Evolutionary conservation across 2,113 vertebrate species (phyloP).

Genomic region (Platichthys stellatus): DNA sequence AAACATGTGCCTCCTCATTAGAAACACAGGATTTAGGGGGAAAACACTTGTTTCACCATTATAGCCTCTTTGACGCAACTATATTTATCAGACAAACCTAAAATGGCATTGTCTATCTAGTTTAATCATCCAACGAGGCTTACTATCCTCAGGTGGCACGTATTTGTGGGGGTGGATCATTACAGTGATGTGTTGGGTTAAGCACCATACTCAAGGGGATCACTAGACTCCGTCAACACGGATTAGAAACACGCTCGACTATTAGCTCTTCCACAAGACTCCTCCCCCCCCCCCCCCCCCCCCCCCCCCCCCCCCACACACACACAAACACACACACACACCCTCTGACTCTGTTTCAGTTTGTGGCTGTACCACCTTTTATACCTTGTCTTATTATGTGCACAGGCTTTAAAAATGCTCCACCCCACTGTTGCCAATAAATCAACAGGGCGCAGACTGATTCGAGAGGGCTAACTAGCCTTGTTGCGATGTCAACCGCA

Average conservation of each 20-base stretch:
- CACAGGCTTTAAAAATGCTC: slow-evolving; percentile 40
- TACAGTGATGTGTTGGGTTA: slow-evolving; percentile 67
- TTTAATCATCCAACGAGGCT: slow-evolving; percentile 66
- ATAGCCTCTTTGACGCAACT: slow-evolving; percentile 12
- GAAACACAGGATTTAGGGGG: slow-evolving; percentile 8
- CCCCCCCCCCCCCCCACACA: background rate
- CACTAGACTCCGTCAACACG: slow-evolving; percentile 60
- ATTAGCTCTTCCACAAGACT: slow-evolving; percentile 44
- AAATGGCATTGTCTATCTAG: slow-evolving; percentile 44
- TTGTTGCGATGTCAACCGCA: slow-evolving; percentile 67
- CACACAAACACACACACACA: slow-evolving; percentile 6
- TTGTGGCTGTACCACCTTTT: slow-evolving; percentile 24
- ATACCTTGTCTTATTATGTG: slow-evolving; percentile 38
- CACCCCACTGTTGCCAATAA: slow-evolving; percentile 48
- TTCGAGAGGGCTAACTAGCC: slow-evolving; percentile 46
- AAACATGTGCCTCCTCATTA: background rate
- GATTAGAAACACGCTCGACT: slow-evolving; percentile 71
- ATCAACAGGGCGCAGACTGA: slow-evolving; percentile 50
- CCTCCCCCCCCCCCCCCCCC: background rate
- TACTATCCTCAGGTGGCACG: slow-evolving; percentile 60
- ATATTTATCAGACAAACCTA: slow-evolving; percentile 42
- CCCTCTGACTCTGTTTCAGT: slow-evolving; percentile 4
- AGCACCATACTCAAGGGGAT: slow-evolving; percentile 67
- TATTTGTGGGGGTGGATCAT: slow-evolving; percentile 69
- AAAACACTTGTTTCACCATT: slow-evolving; percentile 18